These are phyloP conservation scores for Poecilia latipinna DNA, from an alignment of 2,113 vertebrate genomes.

Conservation along the genomic window DNA sequence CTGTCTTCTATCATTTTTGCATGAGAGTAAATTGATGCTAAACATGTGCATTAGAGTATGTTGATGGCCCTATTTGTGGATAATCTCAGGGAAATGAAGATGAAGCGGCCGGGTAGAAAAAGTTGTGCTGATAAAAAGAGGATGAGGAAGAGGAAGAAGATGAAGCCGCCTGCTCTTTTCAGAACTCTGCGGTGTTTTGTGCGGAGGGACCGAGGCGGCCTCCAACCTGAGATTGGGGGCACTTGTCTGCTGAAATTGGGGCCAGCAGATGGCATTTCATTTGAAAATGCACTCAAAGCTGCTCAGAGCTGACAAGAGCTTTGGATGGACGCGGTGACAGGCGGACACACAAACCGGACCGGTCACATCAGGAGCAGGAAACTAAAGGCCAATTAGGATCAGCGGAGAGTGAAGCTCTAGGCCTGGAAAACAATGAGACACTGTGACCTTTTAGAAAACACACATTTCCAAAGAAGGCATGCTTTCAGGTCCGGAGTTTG, in stretches of 20 bases:
- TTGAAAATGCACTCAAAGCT: constrained; percentile 56
- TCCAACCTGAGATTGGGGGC: constrained; percentile 69
- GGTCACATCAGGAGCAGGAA: constrained; percentile 41
- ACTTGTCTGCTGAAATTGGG: constrained; percentile 70
- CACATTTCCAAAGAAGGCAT: constrained; percentile 16
- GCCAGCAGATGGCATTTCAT: constrained; percentile 71
- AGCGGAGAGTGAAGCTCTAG: constrained; percentile 21
- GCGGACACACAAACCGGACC: constrained; percentile 23
- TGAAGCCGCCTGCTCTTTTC: constrained; percentile 35
- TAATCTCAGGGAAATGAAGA: not conserved
- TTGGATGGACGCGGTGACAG: constrained; percentile 33
- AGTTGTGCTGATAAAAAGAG: not conserved
- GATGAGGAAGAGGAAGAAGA: constrained; percentile 4
- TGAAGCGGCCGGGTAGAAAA: not conserved
- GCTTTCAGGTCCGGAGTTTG: constrained; percentile 16
- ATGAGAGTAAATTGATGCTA: not conserved
- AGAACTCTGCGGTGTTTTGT: constrained; percentile 20
- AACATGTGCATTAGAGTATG: not conserved
- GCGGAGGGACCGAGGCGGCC: constrained; percentile 44
- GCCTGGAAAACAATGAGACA: constrained; percentile 9
- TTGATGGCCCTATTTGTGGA: not conserved
- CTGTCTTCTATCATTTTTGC: not conserved
- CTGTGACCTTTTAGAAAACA: constrained; percentile 39
- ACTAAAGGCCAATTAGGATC: constrained; percentile 61
- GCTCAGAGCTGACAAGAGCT: constrained; percentile 32